A percentile compares a stretch with the other conserved stretches of the same genome.
phyloP scores from a whole-genome alignment of 1,140 invertebrate genomes.

The Brachionus paranguensis region DNA sequence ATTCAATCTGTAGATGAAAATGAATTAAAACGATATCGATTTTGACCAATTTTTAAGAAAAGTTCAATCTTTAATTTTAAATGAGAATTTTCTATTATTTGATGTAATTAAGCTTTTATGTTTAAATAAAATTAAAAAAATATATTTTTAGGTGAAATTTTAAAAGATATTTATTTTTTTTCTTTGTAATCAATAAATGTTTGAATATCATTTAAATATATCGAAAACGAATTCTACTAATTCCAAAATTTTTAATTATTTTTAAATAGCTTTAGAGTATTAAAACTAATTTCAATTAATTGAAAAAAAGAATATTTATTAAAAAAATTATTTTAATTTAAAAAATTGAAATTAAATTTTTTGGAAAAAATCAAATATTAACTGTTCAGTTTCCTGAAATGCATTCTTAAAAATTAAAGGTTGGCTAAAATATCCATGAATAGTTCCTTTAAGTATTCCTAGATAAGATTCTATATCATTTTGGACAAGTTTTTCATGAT shows the following conservation, averaged over 20 bases:
- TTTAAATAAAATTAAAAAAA: not conserved
- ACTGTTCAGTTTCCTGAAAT: not conserved
- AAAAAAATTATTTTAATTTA: too few species aligned
- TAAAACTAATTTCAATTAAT: not conserved
- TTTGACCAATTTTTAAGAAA: not conserved
- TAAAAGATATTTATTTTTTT: not conserved
- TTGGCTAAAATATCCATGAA: conserved; percentile 37
- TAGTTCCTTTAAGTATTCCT: conserved; percentile 2
- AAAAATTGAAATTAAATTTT: not conserved
- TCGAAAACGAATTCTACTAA: too few species aligned
- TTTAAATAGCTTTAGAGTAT: too few species aligned
- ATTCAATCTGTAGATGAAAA: not conserved
- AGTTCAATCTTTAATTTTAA: not conserved
- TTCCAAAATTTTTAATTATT: too few species aligned
- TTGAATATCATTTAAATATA: not conserved
- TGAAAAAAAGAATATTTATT: too few species aligned
- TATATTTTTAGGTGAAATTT: not conserved
- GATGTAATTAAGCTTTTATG: not conserved
- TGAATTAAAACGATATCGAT: not conserved
- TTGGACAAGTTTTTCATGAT: conserved; percentile 6
- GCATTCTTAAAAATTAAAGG: not conserved
- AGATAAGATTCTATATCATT: conserved; percentile 5
- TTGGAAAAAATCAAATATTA: not conserved
- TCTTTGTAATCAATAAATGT: not conserved
- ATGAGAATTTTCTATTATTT: too few species aligned